Conservation (phyloP, 2,113 vertebrate genomes). For the Centropus unirufus region DNA sequence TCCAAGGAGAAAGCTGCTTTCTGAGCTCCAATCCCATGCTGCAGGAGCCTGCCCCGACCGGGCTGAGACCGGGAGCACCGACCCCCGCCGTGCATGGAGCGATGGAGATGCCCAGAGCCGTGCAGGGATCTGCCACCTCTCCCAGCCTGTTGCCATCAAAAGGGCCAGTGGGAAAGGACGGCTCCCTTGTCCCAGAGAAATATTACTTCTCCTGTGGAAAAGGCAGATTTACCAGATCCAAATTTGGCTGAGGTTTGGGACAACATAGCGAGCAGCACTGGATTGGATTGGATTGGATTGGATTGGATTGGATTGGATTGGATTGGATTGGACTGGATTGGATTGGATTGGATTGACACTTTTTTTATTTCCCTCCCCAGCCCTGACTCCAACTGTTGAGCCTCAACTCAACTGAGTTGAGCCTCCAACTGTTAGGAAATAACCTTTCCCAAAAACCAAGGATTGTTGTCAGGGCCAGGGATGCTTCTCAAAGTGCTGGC, state of each 20-base stretch:
- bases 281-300: not conserved
- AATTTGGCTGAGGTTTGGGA: not conserved
- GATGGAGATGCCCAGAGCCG: not conserved
- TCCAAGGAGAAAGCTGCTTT: not conserved
- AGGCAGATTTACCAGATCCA: rapidly evolving
- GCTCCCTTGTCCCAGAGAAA: not conserved
- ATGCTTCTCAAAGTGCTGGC: not conserved
- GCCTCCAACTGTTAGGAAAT: not conserved
- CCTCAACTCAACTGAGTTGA: not conserved
- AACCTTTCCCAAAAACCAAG: not conserved
- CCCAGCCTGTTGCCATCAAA: not conserved
- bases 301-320: too few species aligned
- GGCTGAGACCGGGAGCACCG: rapidly evolving
- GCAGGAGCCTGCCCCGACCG: rapidly evolving
- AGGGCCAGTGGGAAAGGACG: not conserved
- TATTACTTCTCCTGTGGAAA: not conserved
- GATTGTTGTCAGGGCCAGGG: rapidly evolving
- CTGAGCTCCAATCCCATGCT: not conserved
- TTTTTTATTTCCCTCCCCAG: not conserved
- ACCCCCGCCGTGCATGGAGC: not conserved
- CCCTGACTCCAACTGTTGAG: not conserved
- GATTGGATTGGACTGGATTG: too few species aligned
- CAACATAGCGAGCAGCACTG: not conserved
- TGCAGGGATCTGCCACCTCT: not conserved
- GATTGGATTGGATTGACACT: not conserved